Conservation (phyloP, 2,888 invertebrate species). For the Dugesia japonica region DNA sequence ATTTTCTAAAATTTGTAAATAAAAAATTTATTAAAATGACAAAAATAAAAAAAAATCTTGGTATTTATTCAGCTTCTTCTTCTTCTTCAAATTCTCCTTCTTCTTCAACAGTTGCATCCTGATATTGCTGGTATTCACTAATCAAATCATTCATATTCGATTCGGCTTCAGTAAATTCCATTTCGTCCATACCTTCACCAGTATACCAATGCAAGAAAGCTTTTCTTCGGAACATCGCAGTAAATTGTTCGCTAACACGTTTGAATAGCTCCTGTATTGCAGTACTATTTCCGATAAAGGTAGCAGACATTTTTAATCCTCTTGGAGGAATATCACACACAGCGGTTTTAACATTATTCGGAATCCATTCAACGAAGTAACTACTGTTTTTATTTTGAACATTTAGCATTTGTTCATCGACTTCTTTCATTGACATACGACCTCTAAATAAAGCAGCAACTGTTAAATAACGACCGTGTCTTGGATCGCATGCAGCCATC, state of each 20-base stretch:
- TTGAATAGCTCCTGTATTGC: conserved; percentile 46
- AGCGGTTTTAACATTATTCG: conserved; percentile 45
- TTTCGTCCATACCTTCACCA: conserved; percentile 83
- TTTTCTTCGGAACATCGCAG: conserved; percentile 79
- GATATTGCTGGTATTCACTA: conserved; percentile 29
- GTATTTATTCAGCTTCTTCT: neutral
- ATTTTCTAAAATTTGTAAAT: too few species aligned
- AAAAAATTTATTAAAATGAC: too few species aligned
- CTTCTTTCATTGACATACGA: conserved; percentile 47
- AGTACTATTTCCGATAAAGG: conserved; percentile 45
- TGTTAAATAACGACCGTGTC: conserved; percentile 39
- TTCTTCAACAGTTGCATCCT: conserved; percentile 21
- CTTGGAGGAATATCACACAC: conserved; percentile 43
- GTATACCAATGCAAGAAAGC: conserved; percentile 91
- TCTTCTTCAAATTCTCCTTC: conserved; percentile 8
- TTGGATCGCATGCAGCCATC: conserved; percentile 35
- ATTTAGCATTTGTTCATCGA: conserved; percentile 70
- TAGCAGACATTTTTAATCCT: conserved; percentile 42
- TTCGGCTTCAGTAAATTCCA: conserved; percentile 83
- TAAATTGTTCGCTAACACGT: conserved; percentile 43
- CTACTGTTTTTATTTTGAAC: conserved; percentile 52
- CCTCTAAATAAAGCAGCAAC: conserved; percentile 45
- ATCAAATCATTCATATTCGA: conserved; percentile 62
- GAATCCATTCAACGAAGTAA: conserved; percentile 48
- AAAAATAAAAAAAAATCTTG: too few species aligned